Evolutionary conservation across 2,888 invertebrate species (phyloP), one percentile per base, ranked within the genome.

Genomic region (Chesias legatella): DNA sequence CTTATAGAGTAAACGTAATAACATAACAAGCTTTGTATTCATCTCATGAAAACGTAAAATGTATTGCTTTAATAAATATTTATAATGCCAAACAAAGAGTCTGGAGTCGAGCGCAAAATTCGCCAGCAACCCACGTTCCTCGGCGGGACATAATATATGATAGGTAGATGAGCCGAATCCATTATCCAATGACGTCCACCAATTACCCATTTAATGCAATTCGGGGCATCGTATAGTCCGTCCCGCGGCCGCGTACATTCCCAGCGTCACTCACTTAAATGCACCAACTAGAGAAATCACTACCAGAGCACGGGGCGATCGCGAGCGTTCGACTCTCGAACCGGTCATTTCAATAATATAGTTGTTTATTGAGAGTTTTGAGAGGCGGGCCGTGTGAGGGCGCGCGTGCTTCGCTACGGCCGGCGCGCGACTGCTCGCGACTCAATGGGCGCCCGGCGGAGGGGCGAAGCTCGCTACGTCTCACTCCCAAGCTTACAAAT

Each of bases 191-290:
- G 85, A 88, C 79, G 79, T 84, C 73, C 74, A 77, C 74, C 88
- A 84, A 88, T 88, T 88, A 88, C 88, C 88, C 84, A 86, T 85
- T 88, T 84, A 83, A 78, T 80, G 79, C 77, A 82, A 88, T 86
- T 86, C 74, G 88, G 88, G 84, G 63, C 86, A 88, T 86, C 69
- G 79, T 77, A 70, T 67, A 69, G 68, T 80, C 79, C 81, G 72
- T 70, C 63, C 67, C 65, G 67, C 62, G 61, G 67, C 75, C 80
- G 74, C 74, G 77, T 78, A 68, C 78, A 78, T 80, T 79, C 78
- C 75, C 79, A 66, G 67, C 71, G 72, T 75, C 85, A 86, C 84
- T 79, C 86, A 86, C 86, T 83, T 74, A 73, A 73, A 73, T 75
- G 73, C 84, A 86, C 85, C 79, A 79, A 80, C 75, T 69, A 73